Evolutionary conservation across 2,888 invertebrate species (phyloP).

Genomic region (Hipparchia semele): DNA sequence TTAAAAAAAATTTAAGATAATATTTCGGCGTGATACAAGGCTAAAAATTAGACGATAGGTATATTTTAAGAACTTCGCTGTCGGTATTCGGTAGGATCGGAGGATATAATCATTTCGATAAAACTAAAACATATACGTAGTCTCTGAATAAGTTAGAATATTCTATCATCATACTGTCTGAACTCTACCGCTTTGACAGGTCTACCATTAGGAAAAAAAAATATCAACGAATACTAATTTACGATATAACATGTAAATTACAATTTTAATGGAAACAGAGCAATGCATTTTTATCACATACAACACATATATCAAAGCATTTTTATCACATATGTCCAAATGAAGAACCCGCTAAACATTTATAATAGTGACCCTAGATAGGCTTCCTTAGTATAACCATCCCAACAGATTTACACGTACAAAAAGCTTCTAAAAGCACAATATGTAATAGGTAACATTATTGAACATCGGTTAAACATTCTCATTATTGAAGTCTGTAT

Average conservation of each 20-base stretch:
- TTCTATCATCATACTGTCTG: too few relatives aligned
- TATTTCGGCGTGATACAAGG: too few relatives aligned
- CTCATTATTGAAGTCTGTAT: background rate
- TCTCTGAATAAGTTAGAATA: too few relatives aligned
- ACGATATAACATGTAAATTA: background rate
- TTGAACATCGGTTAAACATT: background rate
- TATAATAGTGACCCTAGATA: background rate
- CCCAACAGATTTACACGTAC: background rate
- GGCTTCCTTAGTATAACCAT: background rate
- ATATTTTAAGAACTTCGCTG: too few relatives aligned
- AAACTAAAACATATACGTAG: too few relatives aligned
- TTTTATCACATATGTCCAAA: background rate
- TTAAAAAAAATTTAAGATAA: background rate
- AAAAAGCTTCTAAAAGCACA: constrained; percentile 13
- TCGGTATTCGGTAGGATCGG: too few relatives aligned
- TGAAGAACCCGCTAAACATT: background rate
- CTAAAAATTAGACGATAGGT: too few relatives aligned
- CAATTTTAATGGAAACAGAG: background rate
- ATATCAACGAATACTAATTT: background rate
- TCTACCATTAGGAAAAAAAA: too few relatives aligned
- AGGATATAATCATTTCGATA: too few relatives aligned
- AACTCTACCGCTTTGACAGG: too few relatives aligned
- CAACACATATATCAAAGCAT: too few relatives aligned
- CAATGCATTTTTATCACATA: background rate
- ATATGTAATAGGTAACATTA: background rate